Percentiles rank a stretch among this genome's conserved stretches.
Evolutionary conservation across 1,140 invertebrate species (phyloP).

Genomic region (Parapsyche elsis): DNA sequence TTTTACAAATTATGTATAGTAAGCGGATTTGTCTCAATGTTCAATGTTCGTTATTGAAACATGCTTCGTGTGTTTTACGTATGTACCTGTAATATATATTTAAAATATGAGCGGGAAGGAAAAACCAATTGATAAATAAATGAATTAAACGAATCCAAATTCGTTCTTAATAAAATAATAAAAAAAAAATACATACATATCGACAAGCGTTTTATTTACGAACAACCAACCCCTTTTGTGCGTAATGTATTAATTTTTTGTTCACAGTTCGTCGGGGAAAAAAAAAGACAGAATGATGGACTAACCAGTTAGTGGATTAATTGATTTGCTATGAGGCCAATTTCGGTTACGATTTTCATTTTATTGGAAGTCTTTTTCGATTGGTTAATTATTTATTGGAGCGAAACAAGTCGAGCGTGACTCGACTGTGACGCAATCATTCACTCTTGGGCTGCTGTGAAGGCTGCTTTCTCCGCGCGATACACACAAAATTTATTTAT

Average conservation of each 20-base stretch:
- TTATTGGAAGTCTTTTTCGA: conserved; percentile 14
- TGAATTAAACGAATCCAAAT: conserved; percentile 21
- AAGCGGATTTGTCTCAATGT: conserved; percentile 36
- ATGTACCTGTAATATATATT: conserved; percentile 44
- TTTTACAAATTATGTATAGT: neutral
- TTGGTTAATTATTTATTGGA: conserved; percentile 20
- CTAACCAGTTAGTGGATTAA: conserved; percentile 20
- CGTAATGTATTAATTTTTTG: conserved; percentile 1
- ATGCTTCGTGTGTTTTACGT: conserved; percentile 44
- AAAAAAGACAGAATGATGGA: neutral
- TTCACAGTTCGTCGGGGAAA: neutral
- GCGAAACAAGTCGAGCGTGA: conserved; percentile 15
- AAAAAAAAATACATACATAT: conserved; percentile 6
- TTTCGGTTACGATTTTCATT: neutral
- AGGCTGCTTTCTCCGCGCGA: neutral
- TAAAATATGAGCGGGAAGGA: conserved; percentile 19
- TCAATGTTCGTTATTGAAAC: conserved; percentile 36
- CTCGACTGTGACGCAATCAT: neutral
- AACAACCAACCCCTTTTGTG: neutral
- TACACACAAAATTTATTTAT: too few relatives aligned
- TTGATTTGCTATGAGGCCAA: conserved; percentile 5
- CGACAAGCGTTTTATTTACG: conserved; percentile 14
- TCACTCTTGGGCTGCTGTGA: neutral
- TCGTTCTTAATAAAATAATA: conserved; percentile 22
- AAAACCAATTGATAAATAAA: conserved; percentile 30